Percentiles rank a stretch among this genome's conserved stretches.
Conservation (phyloP, 1,140 invertebrate genomes). For the Tetraneura akinire region DNA sequence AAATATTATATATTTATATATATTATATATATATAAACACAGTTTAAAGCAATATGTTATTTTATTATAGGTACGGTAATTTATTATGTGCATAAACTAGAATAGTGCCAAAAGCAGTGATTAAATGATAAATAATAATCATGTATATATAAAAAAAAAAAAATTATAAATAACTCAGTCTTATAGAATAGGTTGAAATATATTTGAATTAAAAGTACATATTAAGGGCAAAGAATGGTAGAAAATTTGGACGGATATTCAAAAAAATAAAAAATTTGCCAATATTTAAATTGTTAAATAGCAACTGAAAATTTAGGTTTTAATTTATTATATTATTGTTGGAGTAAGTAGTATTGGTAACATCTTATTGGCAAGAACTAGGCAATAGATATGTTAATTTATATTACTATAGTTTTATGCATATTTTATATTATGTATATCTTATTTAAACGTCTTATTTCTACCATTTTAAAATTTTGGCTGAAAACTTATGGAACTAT, state of each 20-base stretch:
- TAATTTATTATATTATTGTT: neutral
- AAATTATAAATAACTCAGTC: constrained; percentile 48
- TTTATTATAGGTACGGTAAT: constrained; percentile 2
- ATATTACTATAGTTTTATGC: constrained; percentile 41
- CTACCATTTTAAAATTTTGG: constrained; percentile 41
- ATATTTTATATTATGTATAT: constrained; percentile 20
- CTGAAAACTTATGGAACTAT: neutral
- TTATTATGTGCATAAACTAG: constrained; percentile 23
- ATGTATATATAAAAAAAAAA: constrained; percentile 34
- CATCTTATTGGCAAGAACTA: constrained; percentile 49
- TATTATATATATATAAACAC: constrained; percentile 13
- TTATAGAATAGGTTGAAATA: constrained; percentile 51
- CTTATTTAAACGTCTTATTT: constrained; percentile 42
- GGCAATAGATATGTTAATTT: constrained; percentile 50
- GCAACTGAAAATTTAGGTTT: constrained; percentile 40
- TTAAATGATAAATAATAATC: constrained; percentile 25
- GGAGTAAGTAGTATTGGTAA: constrained; percentile 41
- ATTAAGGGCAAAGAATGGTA: constrained; percentile 38
- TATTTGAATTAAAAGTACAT: constrained; percentile 41
- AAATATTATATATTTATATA: constrained; percentile 36
- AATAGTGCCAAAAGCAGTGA: constrained; percentile 18
- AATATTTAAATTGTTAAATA: constrained; percentile 46
- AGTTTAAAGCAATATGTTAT: constrained; percentile 10
- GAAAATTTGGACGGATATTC: constrained; percentile 48
- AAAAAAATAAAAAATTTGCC: constrained; percentile 35